Percentiles rank a stretch among this genome's conserved stretches.
Conservation (phyloP, 2,888 invertebrate genomes). For the Troides aeacus region DNA sequence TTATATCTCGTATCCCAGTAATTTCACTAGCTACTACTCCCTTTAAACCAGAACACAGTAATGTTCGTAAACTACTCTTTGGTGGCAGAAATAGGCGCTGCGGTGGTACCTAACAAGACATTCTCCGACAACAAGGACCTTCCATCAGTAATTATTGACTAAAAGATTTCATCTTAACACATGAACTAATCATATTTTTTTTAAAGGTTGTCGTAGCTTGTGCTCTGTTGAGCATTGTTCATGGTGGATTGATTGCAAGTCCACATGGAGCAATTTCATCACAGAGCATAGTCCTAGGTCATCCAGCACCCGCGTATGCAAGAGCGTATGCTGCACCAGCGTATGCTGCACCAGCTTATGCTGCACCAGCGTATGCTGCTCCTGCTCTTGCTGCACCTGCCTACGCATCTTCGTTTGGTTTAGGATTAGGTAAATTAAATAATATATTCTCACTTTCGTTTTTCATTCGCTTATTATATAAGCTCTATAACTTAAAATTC, state of each 20-base stretch:
- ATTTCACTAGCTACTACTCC: too few relatives aligned
- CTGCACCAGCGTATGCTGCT: slow-evolving; percentile 40
- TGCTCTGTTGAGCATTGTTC: slow-evolving; percentile 64
- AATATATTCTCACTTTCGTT: background rate
- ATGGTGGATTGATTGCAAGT: slow-evolving; percentile 70
- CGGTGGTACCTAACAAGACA: too few relatives aligned
- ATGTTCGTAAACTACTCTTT: too few relatives aligned
- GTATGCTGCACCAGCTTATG: slow-evolving; percentile 38
- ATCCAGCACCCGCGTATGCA: slow-evolving; percentile 47
- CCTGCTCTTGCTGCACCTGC: slow-evolving; percentile 39
- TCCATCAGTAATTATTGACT: too few relatives aligned
- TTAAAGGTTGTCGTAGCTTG: slow-evolving; percentile 56
- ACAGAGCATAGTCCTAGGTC: slow-evolving; percentile 68
- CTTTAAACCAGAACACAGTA: too few relatives aligned
- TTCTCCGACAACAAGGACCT: too few relatives aligned
- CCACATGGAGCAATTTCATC: slow-evolving; percentile 69
- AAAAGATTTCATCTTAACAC: background rate
- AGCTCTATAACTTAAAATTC: background rate
- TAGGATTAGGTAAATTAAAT: slow-evolving; percentile 40
- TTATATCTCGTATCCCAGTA: too few relatives aligned
- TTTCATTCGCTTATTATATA: background rate
- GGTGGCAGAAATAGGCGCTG: too few relatives aligned
- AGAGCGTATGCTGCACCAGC: slow-evolving; percentile 41
- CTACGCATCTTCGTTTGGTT: slow-evolving; percentile 31
- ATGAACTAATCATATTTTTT: background rate